These are phyloP conservation scores for Hemaris fuciformis DNA, from an alignment of 2,888 invertebrate genomes.

Conservation along the genomic window DNA sequence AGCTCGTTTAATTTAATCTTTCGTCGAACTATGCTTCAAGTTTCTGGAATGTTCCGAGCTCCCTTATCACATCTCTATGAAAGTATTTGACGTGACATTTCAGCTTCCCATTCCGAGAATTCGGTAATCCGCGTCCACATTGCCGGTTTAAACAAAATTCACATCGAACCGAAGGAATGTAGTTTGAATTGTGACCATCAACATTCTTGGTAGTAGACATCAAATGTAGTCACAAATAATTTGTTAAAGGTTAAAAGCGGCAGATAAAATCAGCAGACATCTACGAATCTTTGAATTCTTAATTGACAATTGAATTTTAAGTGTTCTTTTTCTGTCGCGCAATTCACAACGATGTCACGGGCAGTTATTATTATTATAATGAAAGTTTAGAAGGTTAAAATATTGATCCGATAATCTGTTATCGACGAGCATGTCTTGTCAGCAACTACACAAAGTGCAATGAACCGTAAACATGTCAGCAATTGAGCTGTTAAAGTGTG, in stretches of 20 bases:
- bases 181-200: not conserved
- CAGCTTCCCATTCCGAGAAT: not conserved
- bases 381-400: constrained; percentile 5
- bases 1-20: not conserved
- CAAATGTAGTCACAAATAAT: not conserved
- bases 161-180: not conserved
- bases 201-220: not conserved
- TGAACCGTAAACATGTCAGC: constrained; percentile 39
- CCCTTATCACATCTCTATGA: not conserved
- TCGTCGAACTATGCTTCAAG: not conserved
- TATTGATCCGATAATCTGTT: constrained; percentile 24
- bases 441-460: constrained; percentile 46
- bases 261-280: constrained; percentile 21
- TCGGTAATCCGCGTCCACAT: not conserved
- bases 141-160: not conserved
- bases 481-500: constrained; percentile 34
- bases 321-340: not conserved
- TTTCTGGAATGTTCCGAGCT: not conserved
- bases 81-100: not conserved
- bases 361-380: not conserved
- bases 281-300: constrained; percentile 9
- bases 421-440: constrained; percentile 27
- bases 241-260: constrained; percentile 5
- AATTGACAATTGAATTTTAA: constrained; percentile 8
- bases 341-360: not conserved